Percentiles rank a stretch among this genome's conserved stretches.
Evolutionary conservation across 2,888 invertebrate species (phyloP).

Genomic region (Noctua fimbriata): DNA sequence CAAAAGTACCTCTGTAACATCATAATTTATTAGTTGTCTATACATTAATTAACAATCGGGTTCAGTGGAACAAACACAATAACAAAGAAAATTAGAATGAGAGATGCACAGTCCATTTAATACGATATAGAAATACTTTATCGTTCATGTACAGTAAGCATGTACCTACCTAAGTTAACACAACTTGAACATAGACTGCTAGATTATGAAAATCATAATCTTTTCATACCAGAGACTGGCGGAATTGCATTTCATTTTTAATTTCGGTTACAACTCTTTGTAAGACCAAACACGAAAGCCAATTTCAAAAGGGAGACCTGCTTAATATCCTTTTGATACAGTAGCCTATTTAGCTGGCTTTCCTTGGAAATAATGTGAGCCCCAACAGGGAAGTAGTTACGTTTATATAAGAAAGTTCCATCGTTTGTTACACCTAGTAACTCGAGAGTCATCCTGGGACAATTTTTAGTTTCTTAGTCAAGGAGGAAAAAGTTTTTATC

Average conservation of each 20-base stretch:
- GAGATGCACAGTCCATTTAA: not conserved
- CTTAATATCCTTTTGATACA: slow-evolving; percentile 58
- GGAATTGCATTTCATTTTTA: not conserved
- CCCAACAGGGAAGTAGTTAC: slow-evolving; percentile 44
- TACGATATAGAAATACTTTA: not conserved
- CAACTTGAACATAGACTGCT: not conserved
- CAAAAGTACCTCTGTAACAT: no score
- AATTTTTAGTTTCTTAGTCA: slow-evolving; percentile 57
- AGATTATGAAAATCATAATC: not conserved
- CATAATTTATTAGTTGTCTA: not conserved
- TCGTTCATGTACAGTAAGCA: not conserved
- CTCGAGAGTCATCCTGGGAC: slow-evolving; percentile 46
- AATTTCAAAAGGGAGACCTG: slow-evolving; percentile 39
- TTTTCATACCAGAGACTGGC: not conserved
- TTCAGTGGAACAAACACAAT: not conserved
- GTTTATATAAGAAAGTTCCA: slow-evolving; percentile 53
- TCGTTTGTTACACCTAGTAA: slow-evolving; percentile 58
- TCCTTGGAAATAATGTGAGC: slow-evolving; percentile 51
- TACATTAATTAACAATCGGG: not conserved
- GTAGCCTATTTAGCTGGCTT: slow-evolving; percentile 51
- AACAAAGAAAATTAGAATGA: not conserved
- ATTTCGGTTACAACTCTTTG: slow-evolving; percentile 13
- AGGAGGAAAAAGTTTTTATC: slow-evolving; percentile 50
- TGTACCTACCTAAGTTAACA: not conserved
- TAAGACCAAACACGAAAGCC: slow-evolving; percentile 24